Conservation (phyloP, 2,797 vertebrate species). For the Sebastes jordani region DNA sequence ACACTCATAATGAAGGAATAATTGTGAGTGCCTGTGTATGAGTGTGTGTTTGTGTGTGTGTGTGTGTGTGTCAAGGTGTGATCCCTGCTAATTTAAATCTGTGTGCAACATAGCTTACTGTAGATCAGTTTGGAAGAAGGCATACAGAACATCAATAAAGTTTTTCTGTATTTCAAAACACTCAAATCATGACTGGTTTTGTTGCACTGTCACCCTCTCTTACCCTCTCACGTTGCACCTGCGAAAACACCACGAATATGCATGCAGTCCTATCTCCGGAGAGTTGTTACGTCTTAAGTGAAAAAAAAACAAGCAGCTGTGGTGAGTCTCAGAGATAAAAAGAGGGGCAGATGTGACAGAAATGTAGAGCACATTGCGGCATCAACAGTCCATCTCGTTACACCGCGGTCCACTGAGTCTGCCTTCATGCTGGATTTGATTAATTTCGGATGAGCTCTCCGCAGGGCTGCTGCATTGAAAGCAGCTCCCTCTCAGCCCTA, state of each 20-base stretch:
- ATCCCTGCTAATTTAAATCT: constrained; percentile 40
- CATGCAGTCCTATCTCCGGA: not conserved
- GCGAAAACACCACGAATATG: not conserved
- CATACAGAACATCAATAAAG: constrained; percentile 69
- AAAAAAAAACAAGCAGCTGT: not conserved
- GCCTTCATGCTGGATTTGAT: constrained; percentile 69
- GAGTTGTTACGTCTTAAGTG: not conserved
- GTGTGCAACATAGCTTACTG: constrained; percentile 41
- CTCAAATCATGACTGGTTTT: constrained; percentile 30
- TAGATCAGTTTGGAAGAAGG: constrained; percentile 38
- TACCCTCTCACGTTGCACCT: not conserved
- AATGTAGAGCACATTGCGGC: not conserved
- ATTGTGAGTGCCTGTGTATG: constrained; percentile 7
- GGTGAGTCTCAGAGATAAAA: not conserved
- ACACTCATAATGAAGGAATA: constrained; percentile 11
- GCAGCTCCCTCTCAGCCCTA: constrained; percentile 49
- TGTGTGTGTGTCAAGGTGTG: constrained; percentile 31
- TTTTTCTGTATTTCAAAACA: constrained; percentile 58
- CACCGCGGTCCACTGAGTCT: constrained; percentile 18
- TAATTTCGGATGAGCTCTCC: constrained; percentile 75
- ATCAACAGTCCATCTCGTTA: not conserved
- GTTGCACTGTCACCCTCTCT: not conserved
- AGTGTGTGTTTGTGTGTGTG: not conserved
- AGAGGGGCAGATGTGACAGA: constrained; percentile 5
- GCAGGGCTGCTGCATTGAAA: constrained; percentile 58